These are phyloP conservation scores for Cyphomyrmex costatus DNA, from an alignment of 1,140 invertebrate species.

Conservation along the genomic window DNA sequence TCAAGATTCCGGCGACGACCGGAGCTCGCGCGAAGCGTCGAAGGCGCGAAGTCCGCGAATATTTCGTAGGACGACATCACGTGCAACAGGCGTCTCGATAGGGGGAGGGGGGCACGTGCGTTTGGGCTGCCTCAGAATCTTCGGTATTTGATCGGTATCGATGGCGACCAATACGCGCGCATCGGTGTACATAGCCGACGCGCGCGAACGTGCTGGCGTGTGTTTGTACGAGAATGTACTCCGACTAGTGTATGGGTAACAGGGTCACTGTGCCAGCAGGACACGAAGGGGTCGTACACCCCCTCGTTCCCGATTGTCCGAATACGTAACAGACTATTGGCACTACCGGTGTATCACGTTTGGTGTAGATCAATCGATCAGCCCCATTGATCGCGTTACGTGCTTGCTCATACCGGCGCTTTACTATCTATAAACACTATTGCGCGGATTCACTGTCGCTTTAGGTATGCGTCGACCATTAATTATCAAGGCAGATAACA, in stretches of 20 bases:
- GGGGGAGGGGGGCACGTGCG: conserved; percentile 66
- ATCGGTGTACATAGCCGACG: conserved; percentile 64
- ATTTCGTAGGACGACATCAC: conserved; percentile 73
- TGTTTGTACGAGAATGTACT: conserved; percentile 70
- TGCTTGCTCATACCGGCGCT: conserved; percentile 46
- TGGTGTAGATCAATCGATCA: conserved; percentile 63
- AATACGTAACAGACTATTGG: conserved; percentile 69
- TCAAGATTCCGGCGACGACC: conserved; percentile 18
- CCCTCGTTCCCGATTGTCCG: conserved; percentile 65
- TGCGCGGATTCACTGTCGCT: conserved; percentile 66
- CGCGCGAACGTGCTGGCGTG: conserved; percentile 45
- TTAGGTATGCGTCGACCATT: conserved; percentile 53
- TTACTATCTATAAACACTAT: conserved; percentile 73
- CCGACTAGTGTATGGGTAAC: conserved; percentile 70
- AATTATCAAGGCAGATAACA: conserved; percentile 65
- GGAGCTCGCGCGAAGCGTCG: conserved; percentile 48
- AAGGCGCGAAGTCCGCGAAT: conserved; percentile 69
- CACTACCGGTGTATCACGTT: conserved; percentile 50
- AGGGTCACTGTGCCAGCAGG: conserved; percentile 81
- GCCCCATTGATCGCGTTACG: conserved; percentile 71
- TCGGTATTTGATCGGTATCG: conserved; percentile 83
- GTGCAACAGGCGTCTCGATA: conserved; percentile 81
- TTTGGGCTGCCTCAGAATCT: conserved; percentile 84
- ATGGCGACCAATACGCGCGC: conserved; percentile 74
- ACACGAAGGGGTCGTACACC: conserved; percentile 73